Percentiles rank a stretch among this genome's conserved stretches.
phyloP scores from a whole-genome alignment of 2,113 vertebrate species.

The Gymnarchus niloticus region DNA sequence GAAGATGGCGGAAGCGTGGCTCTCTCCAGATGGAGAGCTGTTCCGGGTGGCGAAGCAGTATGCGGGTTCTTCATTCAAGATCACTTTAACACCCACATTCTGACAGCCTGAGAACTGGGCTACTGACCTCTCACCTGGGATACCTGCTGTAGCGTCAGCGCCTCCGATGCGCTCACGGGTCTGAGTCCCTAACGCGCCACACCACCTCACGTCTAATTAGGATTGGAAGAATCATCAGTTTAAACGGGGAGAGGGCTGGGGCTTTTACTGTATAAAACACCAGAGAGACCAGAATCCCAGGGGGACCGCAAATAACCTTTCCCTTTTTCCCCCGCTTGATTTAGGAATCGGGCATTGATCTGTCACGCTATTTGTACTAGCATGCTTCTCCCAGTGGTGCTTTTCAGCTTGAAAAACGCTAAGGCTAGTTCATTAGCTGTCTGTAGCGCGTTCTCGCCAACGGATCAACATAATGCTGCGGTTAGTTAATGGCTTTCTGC shows the following conservation, averaged over 20 bases:
- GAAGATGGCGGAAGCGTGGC: conserved; percentile 54
- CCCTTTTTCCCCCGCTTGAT: conserved; percentile 68
- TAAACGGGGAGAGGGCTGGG: conserved; percentile 54
- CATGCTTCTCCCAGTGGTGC: conserved; percentile 78
- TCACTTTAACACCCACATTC: conserved; percentile 69
- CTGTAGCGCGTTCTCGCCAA: conserved; percentile 82
- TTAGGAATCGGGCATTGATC: conserved; percentile 91
- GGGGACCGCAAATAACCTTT: conserved; percentile 88
- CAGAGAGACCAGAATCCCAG: conserved; percentile 71
- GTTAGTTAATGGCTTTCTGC: conserved; percentile 99
- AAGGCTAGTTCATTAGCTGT: conserved; percentile 91
- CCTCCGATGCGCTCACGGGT: conserved; percentile 71
- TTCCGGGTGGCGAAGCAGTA: conserved; percentile 61
- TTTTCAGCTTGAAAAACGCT: conserved; percentile 74
- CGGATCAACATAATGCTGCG: conserved; percentile 97
- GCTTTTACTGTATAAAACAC: conserved; percentile 48
- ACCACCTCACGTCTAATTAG: conserved; percentile 62
- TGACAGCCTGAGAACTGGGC: conserved; percentile 63
- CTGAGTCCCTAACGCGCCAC: conserved; percentile 60
- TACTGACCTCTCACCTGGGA: conserved; percentile 66
- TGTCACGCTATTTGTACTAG: conserved; percentile 89
- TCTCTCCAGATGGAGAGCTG: conserved; percentile 57
- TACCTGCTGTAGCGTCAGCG: conserved; percentile 65
- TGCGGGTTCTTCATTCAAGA: conserved; percentile 64
- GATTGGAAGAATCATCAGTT: conserved; percentile 53